Base-by-base conservation (phyloP, 2,113 vertebrate genomes). In the pig (Sus scrofa) region DNA sequence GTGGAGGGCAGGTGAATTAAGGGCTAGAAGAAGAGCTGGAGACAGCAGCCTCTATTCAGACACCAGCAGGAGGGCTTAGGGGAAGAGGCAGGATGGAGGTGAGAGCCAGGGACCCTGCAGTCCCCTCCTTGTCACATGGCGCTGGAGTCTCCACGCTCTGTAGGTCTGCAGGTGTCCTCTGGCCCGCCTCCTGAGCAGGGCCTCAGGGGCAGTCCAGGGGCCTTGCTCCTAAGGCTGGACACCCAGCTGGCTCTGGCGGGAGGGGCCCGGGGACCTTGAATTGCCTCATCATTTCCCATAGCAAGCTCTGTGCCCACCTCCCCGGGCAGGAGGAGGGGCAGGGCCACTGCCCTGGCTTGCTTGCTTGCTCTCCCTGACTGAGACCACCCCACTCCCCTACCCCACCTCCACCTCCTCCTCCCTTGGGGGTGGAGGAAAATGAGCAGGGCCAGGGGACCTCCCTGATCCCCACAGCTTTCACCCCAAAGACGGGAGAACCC, bases 391-490 rank as follows among this genome's bases (percentile, higher is more conserved):
- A 4, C 44, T 44, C 44, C 44, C 44, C 44, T 8, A 4, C 4
- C 5, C 44, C 44, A 4, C 44, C 44, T 44, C 5, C 44, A 44
- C 44, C 44, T 44, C 44, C 44, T 44, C 44, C 44, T 4, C 20
- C 18, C 22, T 13, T 9, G 0, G 2, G 32, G 16, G 26, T 2
- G 6, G 2, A 16, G 13, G 32, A 44, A 3, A 7, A 50, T 5
- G 13, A 50, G 39, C 73, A 7, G 34, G 44, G 7, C 5, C 6
- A 30, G 12, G 39, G 4, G 13, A 12, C 52, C 12, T 13, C 54
- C 52, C 15, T 12, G 8, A 3, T 2, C 8, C 58, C 13, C 27
- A 2, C 3, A 1, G 13, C 58, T 65, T 58, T 50, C 24, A 26
- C 24, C 4, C 13, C 27, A 27, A 22, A 65, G 44, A 58, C 52